Base-by-base conservation (phyloP, 2,113 vertebrate species). In the Mesitornis unicolor region DNA sequence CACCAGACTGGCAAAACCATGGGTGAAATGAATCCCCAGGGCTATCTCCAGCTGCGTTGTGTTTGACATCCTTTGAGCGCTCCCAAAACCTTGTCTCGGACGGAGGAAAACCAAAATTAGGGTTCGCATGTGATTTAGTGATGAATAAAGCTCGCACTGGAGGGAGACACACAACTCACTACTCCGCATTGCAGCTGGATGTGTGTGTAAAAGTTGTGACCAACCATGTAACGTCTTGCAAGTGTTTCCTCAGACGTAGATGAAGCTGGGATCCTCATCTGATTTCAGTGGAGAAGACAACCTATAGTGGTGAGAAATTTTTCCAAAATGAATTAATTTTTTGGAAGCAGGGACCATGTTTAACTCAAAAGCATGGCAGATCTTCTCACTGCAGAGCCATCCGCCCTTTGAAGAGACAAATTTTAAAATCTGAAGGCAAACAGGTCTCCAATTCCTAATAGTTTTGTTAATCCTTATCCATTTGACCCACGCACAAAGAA, bases 391-490 rank as follows among this genome's bases (percentile, higher is more conserved):
- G 19, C 42, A 57, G 78, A 64, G 25, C 7, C 71, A 77, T 35
- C 42, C 38, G 50, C 29, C 45, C 45, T 42, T 43, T 8, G n/a
- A 36, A 67, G 33, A 77, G 75, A 47, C 3, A 42, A 42, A 22
- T 57, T 67, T 54, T 42, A 56, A 82, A 83, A 85, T 51, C 45
- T 36, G 68, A 65, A 91, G 31, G 60, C 59, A 89, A 36, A 54
- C 25, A 84, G 74, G 31, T 59, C 54, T 83, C 74, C 36, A 25
- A 29, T 91, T 63, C 16, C 54, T 84, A 84, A 92, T n/a, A 70
- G 45, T 42, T 80, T 54, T 68, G 42, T 38, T 95, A 94, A 95
- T 92, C 79, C 63, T 92, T 76, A 57, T 50, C 86, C 29, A 84
- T 97, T 69, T 84, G 45, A 90, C 31, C n/a, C 40, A 21, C 1